A percentile compares a stretch with the other conserved stretches of the same genome.
Evolutionary conservation across 2,797 vertebrate genomes (phyloP).

Genomic region (Eulemur mongoz): DNA sequence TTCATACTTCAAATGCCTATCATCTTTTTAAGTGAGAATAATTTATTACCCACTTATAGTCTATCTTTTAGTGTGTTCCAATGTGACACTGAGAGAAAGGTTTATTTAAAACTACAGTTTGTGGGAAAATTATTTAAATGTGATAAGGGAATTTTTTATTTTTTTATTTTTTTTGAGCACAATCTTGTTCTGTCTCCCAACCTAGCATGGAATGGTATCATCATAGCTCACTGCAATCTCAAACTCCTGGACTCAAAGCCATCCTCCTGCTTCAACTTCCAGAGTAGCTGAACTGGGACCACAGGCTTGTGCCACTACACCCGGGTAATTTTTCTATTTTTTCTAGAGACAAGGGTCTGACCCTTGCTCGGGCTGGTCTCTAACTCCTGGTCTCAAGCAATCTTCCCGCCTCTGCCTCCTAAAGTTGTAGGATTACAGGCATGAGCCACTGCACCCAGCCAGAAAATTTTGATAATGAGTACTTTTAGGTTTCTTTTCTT

Average conservation of each 20-base stretch:
- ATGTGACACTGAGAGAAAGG: constrained; percentile 1
- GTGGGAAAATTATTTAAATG: neutral
- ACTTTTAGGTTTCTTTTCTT: too few relatives aligned
- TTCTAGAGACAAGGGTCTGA: neutral
- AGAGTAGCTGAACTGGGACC: neutral
- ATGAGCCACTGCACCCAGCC: too few relatives aligned
- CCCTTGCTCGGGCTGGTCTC: neutral
- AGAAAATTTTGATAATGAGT: neutral
- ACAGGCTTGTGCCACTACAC: neutral
- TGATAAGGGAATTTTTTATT: neutral
- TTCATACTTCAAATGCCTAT: constrained; percentile 67
- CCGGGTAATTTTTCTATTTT: neutral
- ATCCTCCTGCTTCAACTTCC: neutral
- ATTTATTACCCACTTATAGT: constrained; percentile 60
- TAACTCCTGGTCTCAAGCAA: neutral
- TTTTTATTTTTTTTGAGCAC: neutral
- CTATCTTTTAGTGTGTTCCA: constrained; percentile 44
- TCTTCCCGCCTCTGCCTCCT: neutral
- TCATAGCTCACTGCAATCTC: neutral
- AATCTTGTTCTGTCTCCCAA: neutral
- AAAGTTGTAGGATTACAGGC: neutral
- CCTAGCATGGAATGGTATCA: neutral
- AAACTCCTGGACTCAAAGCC: neutral
- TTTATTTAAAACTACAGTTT: constrained; percentile 19
- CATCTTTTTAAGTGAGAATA: constrained; percentile 63